These are phyloP conservation scores for Notolepis coatsorum DNA, from an alignment of 2,797 vertebrate genomes.

Conservation along the genomic window DNA sequence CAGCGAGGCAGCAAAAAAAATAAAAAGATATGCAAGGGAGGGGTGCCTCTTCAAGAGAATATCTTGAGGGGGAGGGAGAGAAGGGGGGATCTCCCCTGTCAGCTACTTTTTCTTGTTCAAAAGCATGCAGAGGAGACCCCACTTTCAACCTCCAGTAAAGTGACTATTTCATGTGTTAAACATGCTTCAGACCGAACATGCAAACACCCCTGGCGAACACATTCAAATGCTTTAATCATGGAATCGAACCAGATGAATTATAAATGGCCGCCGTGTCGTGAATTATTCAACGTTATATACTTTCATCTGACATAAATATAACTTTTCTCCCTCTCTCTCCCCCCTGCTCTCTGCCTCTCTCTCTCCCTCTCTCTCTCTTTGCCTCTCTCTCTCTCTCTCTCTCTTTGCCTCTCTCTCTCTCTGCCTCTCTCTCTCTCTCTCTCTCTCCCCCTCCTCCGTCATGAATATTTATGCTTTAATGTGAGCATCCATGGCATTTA, in stretches of 20 bases:
- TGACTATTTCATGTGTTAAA: conserved; percentile 79
- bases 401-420: conserved; percentile 52
- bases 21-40: neutral
- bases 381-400: conserved; percentile 28
- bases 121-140: conserved; percentile 48
- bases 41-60: conserved; percentile 37
- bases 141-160: conserved; percentile 45
- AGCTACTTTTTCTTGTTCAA: conserved; percentile 74
- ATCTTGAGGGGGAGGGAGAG: conserved; percentile 24
- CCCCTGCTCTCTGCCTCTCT: too few relatives aligned
- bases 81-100: conserved; percentile 63
- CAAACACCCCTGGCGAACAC: conserved; percentile 77
- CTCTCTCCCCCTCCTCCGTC: conserved; percentile 56
- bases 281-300: conserved; percentile 83
- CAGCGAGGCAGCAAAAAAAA: conserved; percentile 39
- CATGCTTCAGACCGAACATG: conserved; percentile 75
- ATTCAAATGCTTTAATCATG: conserved; percentile 82
- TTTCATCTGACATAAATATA: conserved; percentile 85
- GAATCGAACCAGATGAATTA: conserved; percentile 83
- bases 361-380: conserved; percentile 12
- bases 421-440: neutral
- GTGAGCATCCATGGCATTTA: conserved; percentile 80
- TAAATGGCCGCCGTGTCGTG: conserved; percentile 72
- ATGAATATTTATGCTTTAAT: conserved; percentile 84
- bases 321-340: conserved; percentile 66